Conservation (phyloP, 2,113 vertebrate genomes). For the Ahaetulla prasina region DNA sequence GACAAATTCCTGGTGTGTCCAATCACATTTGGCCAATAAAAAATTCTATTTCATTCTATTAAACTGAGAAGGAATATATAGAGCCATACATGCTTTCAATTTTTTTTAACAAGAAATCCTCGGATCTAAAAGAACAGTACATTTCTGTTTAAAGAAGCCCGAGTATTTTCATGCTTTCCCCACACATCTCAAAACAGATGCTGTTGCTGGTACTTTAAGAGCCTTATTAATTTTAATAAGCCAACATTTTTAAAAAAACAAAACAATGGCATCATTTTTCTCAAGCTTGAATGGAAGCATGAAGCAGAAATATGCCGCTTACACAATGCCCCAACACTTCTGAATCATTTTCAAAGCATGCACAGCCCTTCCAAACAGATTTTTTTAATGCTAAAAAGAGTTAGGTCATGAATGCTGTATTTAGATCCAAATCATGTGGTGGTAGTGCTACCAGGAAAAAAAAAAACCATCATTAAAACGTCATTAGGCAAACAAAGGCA, state of each 20-base stretch:
- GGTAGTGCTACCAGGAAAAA: neutral
- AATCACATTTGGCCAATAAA: no score
- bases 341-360: neutral
- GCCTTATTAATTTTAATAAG: neutral
- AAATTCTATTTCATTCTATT: no score
- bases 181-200: neutral
- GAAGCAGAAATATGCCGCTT: neutral
- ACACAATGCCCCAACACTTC: neutral
- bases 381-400: neutral
- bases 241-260: neutral
- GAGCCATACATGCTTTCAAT: neutral
- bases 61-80: neutral
- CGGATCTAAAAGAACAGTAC: neutral
- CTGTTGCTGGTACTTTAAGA: neutral
- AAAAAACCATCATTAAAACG: neutral
- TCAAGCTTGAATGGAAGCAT: neutral
- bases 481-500: neutral
- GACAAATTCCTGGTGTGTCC: no score
- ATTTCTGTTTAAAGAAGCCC: neutral
- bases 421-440: neutral
- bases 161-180: neutral
- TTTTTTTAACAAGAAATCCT: neutral
- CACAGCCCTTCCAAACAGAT: neutral
- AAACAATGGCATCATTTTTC: neutral
- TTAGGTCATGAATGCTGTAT: neutral